A percentile compares a stretch with the other conserved stretches of the same genome.
These are phyloP conservation scores for Diplosoma virens DNA, from an alignment of 23 tunicate species.

Conservation along the genomic window DNA sequence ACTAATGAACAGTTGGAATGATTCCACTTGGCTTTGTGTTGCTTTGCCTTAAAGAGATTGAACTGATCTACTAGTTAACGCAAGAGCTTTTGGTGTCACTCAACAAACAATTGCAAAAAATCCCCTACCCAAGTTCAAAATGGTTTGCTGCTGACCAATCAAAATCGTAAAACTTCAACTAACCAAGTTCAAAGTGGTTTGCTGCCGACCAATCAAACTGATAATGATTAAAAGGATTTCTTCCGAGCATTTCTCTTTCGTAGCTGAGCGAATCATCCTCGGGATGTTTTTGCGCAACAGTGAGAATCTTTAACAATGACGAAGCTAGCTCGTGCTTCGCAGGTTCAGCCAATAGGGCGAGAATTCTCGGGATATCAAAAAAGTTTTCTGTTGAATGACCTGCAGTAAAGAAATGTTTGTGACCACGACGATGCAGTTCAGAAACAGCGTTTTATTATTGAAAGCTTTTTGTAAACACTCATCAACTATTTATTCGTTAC, in stretches of 20 bases:
- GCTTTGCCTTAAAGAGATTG: too few species aligned
- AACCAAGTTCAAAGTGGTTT: background rate
- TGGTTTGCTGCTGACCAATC: slow-evolving; percentile 36
- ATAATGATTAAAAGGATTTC: background rate
- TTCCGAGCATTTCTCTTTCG: background rate
- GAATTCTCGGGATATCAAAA: slow-evolving; percentile 30
- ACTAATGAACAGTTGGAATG: too few species aligned
- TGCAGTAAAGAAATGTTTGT: too few species aligned
- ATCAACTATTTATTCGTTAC: too few species aligned
- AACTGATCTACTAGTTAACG: too few species aligned
- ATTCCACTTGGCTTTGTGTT: too few species aligned
- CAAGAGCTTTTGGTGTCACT: too few species aligned
- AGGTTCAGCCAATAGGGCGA: slow-evolving; percentile 18
- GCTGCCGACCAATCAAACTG: slow-evolving; percentile 44
- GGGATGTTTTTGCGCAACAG: slow-evolving; percentile 11
- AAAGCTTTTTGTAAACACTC: too few species aligned
- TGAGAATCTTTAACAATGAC: slow-evolving; percentile 3
- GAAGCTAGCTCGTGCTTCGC: slow-evolving; percentile 26
- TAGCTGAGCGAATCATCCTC: background rate
- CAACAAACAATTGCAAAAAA: too few species aligned
- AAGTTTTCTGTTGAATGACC: too few species aligned
- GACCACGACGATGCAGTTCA: too few species aligned
- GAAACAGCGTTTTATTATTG: too few species aligned
- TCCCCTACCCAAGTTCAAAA: background rate
- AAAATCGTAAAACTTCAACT: background rate